phyloP scores from a whole-genome alignment of 2,113 vertebrate genomes.

The Tragelaphus buxtoni region DNA sequence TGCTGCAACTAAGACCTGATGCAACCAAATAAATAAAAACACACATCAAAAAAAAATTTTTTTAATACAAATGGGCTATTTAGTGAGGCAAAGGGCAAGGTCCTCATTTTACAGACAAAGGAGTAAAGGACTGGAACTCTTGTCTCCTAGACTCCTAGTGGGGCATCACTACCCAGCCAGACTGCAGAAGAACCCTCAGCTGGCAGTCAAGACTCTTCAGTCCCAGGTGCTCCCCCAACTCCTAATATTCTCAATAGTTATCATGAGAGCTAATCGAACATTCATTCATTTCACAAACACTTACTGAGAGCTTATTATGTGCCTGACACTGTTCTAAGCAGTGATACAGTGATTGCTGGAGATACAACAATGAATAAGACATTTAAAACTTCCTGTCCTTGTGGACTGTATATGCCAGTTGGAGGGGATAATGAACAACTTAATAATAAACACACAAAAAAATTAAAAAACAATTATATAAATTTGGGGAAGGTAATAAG shows the following conservation, averaged over 20 bases:
- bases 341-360: neutral
- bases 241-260: neutral
- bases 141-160: neutral
- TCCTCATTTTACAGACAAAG: neutral
- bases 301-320: neutral
- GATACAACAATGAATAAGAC: neutral
- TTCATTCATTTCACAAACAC: neutral
- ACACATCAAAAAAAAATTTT: neutral
- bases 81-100: neutral
- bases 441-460: neutral
- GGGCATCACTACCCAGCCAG: neutral
- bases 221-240: neutral
- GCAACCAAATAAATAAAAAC: neutral
- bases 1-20: neutral
- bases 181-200: neutral
- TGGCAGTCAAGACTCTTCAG: neutral
- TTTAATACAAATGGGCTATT: neutral
- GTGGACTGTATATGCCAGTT: neutral
- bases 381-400: neutral
- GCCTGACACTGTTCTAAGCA: neutral
- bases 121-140: neutral
- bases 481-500: neutral
- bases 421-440: neutral
- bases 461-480: neutral
- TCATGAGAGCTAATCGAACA: neutral